phyloP scores from a whole-genome alignment of 2,888 invertebrate genomes.

The Leucophora obtusa region DNA sequence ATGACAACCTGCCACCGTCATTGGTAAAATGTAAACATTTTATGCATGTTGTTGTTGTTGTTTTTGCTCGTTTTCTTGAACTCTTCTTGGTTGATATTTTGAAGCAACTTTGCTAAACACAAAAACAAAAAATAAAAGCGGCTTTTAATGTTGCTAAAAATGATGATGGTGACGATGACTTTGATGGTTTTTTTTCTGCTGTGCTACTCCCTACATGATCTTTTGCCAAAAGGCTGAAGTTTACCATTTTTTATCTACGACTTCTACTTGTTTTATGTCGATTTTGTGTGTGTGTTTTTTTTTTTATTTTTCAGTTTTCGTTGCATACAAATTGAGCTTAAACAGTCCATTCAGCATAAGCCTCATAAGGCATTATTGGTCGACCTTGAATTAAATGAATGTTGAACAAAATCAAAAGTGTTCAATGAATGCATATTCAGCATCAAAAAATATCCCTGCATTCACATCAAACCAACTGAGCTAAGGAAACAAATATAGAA shows the following conservation, averaged over 20 bases:
- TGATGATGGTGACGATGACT: constrained; percentile 62
- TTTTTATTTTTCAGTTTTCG: constrained; percentile 19
- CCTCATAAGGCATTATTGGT: constrained; percentile 44
- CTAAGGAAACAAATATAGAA: constrained; percentile 1
- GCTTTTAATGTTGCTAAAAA: constrained; percentile 59
- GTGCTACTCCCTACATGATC: constrained; percentile 66
- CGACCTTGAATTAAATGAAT: constrained; percentile 62
- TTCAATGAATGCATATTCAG: constrained; percentile 34
- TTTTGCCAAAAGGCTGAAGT: constrained; percentile 52
- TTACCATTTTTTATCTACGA: constrained; percentile 58
- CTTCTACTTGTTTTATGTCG: constrained; percentile 44
- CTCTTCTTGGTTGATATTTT: constrained; percentile 16
- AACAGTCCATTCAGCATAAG: constrained; percentile 53
- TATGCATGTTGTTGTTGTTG: constrained; percentile 36
- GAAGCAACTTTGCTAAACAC: constrained; percentile 9
- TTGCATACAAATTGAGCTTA: constrained; percentile 61
- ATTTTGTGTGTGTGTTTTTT: constrained; percentile 22
- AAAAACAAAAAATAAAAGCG: constrained; percentile 47
- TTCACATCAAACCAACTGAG: not conserved
- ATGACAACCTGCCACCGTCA: constrained; percentile 74
- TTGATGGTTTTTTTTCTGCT: constrained; percentile 49
- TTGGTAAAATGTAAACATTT: constrained; percentile 53
- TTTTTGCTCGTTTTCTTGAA: not conserved
- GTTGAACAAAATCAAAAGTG: constrained; percentile 46
- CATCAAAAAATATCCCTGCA: not conserved